A percentile compares a stretch with the other conserved stretches of the same genome.
These are phyloP conservation scores for Halocynthia roretzi DNA, from an alignment of 23 tunicate genomes.

Conservation along the genomic window DNA sequence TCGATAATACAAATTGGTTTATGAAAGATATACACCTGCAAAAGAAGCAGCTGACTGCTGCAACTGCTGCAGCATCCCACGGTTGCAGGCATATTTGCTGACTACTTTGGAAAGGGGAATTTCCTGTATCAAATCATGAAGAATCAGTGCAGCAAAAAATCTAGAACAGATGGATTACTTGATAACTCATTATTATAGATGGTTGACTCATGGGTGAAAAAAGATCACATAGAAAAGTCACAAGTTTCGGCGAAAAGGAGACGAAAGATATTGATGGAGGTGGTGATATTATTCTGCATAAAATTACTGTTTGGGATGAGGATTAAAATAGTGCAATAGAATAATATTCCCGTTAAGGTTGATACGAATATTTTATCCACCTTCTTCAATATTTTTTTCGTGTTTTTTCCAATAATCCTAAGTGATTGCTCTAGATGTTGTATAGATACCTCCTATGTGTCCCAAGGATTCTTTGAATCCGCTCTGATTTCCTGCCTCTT, in stretches of 20 bases:
- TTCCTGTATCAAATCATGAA: conserved; percentile 82
- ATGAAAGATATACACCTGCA: conserved; percentile 45
- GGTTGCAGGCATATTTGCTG: conserved; percentile 53
- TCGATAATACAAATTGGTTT: not conserved
- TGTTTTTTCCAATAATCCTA: no score
- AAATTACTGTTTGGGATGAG: no score
- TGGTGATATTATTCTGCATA: no score
- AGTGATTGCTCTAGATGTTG: no score
- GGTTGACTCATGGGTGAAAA: not conserved
- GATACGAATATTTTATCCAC: no score
- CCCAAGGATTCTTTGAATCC: conserved; percentile 32
- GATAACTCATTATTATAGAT: not conserved
- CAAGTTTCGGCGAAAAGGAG: no score
- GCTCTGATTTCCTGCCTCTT: conserved; percentile 25
- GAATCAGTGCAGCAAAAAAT: conserved; percentile 77
- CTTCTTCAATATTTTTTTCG: no score
- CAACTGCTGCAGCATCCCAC: conserved; percentile 75
- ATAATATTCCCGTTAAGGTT: no score
- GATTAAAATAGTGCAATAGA: no score
- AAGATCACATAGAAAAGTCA: no score
- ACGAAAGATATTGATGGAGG: no score
- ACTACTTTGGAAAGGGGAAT: conserved; percentile 42
- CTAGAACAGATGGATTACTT: conserved; percentile 16
- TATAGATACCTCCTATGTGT: conserved; percentile 59
- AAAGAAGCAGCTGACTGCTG: conserved; percentile 88